Evolutionary conservation across 1,140 invertebrate species (phyloP).

Genomic region (Drosophila yakuba): DNA sequence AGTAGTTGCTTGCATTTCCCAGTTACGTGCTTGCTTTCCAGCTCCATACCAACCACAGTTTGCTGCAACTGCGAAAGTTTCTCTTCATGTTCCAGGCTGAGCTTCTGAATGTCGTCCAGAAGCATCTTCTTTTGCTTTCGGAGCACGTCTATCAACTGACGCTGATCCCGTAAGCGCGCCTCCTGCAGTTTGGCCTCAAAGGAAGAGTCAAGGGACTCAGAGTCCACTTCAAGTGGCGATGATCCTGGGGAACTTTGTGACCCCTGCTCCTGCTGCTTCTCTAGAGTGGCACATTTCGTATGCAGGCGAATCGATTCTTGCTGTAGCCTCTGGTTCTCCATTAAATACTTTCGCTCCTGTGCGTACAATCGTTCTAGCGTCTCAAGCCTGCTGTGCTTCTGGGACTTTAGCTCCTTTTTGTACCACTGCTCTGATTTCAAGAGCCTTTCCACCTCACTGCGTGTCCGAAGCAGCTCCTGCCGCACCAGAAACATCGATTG

Average conservation of each 20-base stretch:
- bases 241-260: neutral
- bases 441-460: slow-evolving; percentile 73
- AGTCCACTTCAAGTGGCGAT: neutral
- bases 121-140: slow-evolving; percentile 73
- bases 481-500: slow-evolving; percentile 54
- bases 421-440: slow-evolving; percentile 81
- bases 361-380: slow-evolving; percentile 75
- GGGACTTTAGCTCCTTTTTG: slow-evolving; percentile 71
- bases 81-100: slow-evolving; percentile 68
- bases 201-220: neutral
- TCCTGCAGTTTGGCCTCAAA: slow-evolving; percentile 74
- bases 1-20: slow-evolving; percentile 65
- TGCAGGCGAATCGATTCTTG: slow-evolving; percentile 63
- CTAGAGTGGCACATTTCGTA: slow-evolving; percentile 56
- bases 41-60: slow-evolving; percentile 58
- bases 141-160: slow-evolving; percentile 69
- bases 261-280: slow-evolving; percentile 36
- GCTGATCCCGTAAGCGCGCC: slow-evolving; percentile 60
- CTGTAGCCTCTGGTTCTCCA: slow-evolving; percentile 77
- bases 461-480: slow-evolving; percentile 67
- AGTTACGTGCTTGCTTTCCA: slow-evolving; percentile 77
- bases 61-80: slow-evolving; percentile 64
- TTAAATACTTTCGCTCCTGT: slow-evolving; percentile 76
- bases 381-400: slow-evolving; percentile 70
- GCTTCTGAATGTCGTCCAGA: slow-evolving; percentile 60